These are phyloP conservation scores for Nansenia antarctica DNA, from an alignment of 2,113 vertebrate genomes.

Conservation along the genomic window DNA sequence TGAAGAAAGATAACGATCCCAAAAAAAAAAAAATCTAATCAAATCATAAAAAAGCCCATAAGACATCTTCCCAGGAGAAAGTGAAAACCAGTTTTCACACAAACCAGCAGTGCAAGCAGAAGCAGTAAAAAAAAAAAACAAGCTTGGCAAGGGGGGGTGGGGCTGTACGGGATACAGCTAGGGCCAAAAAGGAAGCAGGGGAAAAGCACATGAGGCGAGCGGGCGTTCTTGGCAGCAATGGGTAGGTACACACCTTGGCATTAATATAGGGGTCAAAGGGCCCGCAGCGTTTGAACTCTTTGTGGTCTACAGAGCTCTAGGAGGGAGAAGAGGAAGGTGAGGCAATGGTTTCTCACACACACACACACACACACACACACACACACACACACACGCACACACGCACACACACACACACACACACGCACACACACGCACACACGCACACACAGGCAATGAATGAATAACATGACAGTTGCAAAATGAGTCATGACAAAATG, in stretches of 20 bases:
- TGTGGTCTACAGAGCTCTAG: constrained; percentile 98
- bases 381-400: constrained; percentile 64
- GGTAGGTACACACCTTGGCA: constrained; percentile 98
- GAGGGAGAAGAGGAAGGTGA: constrained; percentile 86
- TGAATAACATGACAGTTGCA: constrained; percentile 59
- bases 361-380: constrained; percentile 71
- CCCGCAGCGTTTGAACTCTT: constrained; percentile 99
- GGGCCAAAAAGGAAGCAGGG: constrained; percentile 17
- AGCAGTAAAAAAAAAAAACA: constrained; percentile 23
- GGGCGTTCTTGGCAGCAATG: constrained; percentile 50
- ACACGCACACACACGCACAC: neutral
- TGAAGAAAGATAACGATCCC: neutral
- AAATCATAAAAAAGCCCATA: neutral
- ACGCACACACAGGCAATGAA: constrained; percentile 68
- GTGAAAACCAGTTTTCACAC: neutral
- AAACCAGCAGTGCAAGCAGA: neutral
- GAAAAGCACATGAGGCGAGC: constrained; percentile 48
- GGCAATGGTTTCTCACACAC: constrained; percentile 53
- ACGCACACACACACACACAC: constrained; percentile 12
- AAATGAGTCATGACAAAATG: constrained; percentile 80
- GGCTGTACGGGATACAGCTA: too few relatives aligned
- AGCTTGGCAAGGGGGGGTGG: constrained; percentile 4
- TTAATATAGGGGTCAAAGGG: constrained; percentile 99
- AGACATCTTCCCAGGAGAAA: neutral
- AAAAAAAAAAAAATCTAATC: neutral